Evolutionary conservation across 2,888 invertebrate genomes (phyloP).

Genomic region (Orthonychiurus folsomi): DNA sequence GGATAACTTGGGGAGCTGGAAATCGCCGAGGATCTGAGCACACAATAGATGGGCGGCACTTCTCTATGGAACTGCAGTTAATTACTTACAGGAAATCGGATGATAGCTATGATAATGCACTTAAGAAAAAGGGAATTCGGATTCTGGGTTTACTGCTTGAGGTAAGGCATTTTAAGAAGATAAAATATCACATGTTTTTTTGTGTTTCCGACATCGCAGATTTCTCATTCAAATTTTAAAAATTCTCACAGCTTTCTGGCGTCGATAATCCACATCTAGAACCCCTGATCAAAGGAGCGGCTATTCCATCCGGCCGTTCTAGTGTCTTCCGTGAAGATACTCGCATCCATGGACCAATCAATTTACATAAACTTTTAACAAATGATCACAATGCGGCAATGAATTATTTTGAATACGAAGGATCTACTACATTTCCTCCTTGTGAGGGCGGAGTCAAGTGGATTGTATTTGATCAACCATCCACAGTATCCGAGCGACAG

Average conservation of each 20-base stretch:
- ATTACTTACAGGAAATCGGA: not conserved
- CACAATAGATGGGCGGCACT: not conserved
- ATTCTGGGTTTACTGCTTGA: too few species aligned
- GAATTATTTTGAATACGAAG: slow-evolving; percentile 9
- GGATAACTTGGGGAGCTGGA: not conserved
- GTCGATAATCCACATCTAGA: not conserved
- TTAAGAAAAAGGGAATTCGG: not conserved
- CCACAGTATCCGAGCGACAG: not conserved
- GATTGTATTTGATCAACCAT: slow-evolving; percentile 6
- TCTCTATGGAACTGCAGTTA: slow-evolving; percentile 3
- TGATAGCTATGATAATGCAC: not conserved
- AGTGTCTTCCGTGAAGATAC: not conserved
- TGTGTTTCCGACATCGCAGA: too few species aligned
- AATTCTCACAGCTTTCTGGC: not conserved
- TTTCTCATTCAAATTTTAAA: not conserved
- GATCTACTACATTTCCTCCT: not conserved
- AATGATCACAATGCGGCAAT: not conserved
- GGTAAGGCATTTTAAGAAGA: not conserved
- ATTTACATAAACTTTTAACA: not conserved
- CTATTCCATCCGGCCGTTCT: not conserved
- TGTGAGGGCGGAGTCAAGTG: not conserved
- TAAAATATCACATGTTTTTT: not conserved
- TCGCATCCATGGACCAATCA: not conserved
- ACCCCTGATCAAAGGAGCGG: not conserved
- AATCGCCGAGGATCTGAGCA: not conserved